Conservation (phyloP, 2,113 vertebrate genomes). For the Heterotilapia buettikoferi region DNA sequence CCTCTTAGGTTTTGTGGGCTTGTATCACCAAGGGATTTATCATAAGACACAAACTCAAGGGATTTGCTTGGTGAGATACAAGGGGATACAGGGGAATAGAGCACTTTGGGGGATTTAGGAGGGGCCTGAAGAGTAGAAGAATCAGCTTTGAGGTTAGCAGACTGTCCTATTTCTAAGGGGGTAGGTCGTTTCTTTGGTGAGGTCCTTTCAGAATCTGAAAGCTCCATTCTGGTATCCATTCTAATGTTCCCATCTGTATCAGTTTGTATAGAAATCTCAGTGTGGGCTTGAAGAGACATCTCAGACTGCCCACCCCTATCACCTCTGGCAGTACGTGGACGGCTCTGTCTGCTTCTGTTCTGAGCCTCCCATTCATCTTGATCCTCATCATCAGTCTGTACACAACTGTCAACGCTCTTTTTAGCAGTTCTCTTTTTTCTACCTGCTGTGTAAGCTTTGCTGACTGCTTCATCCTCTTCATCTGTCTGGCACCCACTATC, state of each 20-base stretch:
- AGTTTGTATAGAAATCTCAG: constrained; percentile 97
- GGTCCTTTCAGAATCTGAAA: constrained; percentile 84
- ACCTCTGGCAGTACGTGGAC: constrained; percentile 78
- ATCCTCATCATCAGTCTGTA: constrained; percentile 98
- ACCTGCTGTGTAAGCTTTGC: constrained; percentile 81
- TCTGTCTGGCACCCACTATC: constrained; percentile 97
- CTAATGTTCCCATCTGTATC: constrained; percentile 87
- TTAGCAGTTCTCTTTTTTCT: constrained; percentile 80
- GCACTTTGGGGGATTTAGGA: constrained; percentile 94
- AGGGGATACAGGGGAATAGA: constrained; percentile 95
- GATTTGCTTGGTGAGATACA: constrained; percentile 90
- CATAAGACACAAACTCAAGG: constrained; percentile 95
- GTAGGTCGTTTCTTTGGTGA: constrained; percentile 90
- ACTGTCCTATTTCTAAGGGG: constrained; percentile 92
- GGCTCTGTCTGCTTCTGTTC: constrained; percentile 79
- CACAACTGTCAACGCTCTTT: constrained; percentile 94
- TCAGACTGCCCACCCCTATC: constrained; percentile 83
- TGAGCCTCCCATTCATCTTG: constrained; percentile 95
- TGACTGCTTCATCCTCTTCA: constrained; percentile 84
- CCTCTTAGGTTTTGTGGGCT: constrained; percentile 85
- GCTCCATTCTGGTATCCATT: constrained; percentile 89
- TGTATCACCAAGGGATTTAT: constrained; percentile 87
- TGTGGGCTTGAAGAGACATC: constrained; percentile 90
- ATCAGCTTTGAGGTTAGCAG: constrained; percentile 85
- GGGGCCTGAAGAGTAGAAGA: constrained; percentile 82